Base-by-base conservation (phyloP, 37 sponge, comb jelly and placozoan genomes). In the Tethya wilhelma region DNA sequence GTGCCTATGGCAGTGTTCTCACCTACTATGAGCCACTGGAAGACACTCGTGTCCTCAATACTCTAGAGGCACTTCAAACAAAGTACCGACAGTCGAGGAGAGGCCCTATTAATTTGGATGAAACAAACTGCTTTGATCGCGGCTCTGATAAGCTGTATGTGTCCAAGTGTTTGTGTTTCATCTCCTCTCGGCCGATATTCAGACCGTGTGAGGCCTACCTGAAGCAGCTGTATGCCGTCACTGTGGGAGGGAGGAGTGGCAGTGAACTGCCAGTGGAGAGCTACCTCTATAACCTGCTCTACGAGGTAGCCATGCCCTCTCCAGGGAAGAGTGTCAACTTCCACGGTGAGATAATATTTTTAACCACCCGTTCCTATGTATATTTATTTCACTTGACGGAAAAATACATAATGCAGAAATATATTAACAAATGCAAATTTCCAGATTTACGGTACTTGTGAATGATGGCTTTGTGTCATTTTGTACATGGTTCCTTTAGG, bases 241-340 rank as follows among this genome's bases (percentile, higher is more conserved):
- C 77, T 20, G 59, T 59, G n/a, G 78, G 78, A 8, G n/a, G n/a
- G n/a, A 38, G 32, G 26, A 43, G 59, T 5, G 58, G 44, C 1
- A 59, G 44, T 8, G 55, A 70, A 22, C 84, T 90, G 3, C 97
- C 97, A 8, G 38, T 93, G 37, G 97, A 93, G 67, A 66, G 89
- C 57, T 96, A 87, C 67, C 42, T 96, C n/a, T 83, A 77, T 55
- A 87, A 96, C 42, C 75, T 96, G 0, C 75, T 93, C 56, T 91
- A 86, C 63, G 92, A 90, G 63, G 84, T 94, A 7, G 55, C 78
- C 9, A 43, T 79, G 49, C 97, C 97, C 0, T 6, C 38, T 20
- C 95, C 97, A 1, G 97, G 97, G 1, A 86, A 83, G 64, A 55
- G n/a, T 17, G 40, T 92, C 55, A 74, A 68, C 38, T 83, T 89